Percentiles rank a stretch among this genome's conserved stretches.
These are phyloP conservation scores for Dissostichus mawsoni DNA, from an alignment of 2,113 vertebrate species.

Conservation along the genomic window DNA sequence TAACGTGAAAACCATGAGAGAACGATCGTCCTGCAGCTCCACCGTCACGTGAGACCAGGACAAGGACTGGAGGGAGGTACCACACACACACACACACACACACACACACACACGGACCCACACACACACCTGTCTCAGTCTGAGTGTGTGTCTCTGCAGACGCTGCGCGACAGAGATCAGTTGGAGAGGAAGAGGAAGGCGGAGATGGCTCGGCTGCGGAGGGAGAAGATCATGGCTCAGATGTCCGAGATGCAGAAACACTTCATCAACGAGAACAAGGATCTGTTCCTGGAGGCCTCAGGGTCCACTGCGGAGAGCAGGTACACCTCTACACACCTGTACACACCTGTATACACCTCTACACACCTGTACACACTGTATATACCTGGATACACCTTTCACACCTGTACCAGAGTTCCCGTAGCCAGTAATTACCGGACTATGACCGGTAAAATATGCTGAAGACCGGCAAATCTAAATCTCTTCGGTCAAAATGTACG, in stretches of 20 bases:
- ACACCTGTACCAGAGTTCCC: no score
- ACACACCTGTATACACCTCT: no score
- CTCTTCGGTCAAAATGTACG: no score
- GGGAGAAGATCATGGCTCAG: conserved; percentile 99
- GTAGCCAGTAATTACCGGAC: no score
- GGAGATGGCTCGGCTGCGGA: conserved; percentile 92
- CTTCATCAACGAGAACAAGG: conserved; percentile 97
- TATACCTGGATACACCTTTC: no score
- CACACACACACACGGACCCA: no score
- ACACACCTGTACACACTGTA: no score
- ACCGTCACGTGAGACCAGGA: conserved; percentile 80
- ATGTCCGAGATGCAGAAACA: conserved; percentile 99
- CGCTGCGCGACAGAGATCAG: conserved; percentile 91
- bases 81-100: no score
- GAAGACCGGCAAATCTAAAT: no score
- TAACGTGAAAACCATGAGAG: conserved; percentile 90
- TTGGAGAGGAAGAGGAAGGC: conserved; percentile 97
- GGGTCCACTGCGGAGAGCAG: conserved; percentile 85
- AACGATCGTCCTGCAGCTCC: conserved; percentile 86
- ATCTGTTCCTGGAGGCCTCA: conserved; percentile 92
- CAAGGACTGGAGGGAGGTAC: conserved; percentile 91
- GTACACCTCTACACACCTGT: conserved; percentile 67
- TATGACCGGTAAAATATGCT: no score
- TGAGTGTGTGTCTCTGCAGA: conserved; percentile 32
- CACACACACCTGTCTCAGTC: no score